Percentiles rank a stretch among this genome's conserved stretches.
Conservation (phyloP, 2,888 invertebrate genomes). For the Diarsia rubi region DNA sequence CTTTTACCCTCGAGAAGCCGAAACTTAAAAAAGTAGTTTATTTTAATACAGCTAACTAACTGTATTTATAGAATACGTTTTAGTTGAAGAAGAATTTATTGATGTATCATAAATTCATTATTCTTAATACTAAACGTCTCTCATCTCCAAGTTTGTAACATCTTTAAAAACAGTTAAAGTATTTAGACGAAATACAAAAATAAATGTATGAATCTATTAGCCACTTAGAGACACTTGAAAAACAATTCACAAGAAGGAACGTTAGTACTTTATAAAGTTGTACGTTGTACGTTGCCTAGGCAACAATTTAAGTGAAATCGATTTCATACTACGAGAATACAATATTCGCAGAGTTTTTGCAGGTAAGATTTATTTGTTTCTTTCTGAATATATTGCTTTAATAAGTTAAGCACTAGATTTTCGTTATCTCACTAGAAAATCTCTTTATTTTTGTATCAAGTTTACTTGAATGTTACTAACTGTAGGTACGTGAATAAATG, state of each 20-base stretch:
- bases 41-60: neutral
- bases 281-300: slow-evolving; percentile 63
- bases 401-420: slow-evolving; percentile 19
- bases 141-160: neutral
- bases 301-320: slow-evolving; percentile 66
- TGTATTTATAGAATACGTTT: neutral
- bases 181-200: neutral
- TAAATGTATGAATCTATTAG: slow-evolving; percentile 5
- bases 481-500: neutral
- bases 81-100: neutral
- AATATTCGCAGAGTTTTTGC: slow-evolving; percentile 44
- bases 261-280: slow-evolving; percentile 29
- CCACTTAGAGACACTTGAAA: slow-evolving; percentile 33
- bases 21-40: neutral
- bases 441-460: neutral
- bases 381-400: slow-evolving; percentile 14
- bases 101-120: neutral
- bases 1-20: neutral
- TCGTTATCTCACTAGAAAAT: slow-evolving; percentile 19
- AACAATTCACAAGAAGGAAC: slow-evolving; percentile 8
- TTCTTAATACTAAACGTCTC: too few species aligned
- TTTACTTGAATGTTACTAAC: neutral
- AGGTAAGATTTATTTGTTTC: slow-evolving; percentile 59
- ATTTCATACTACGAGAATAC: slow-evolving; percentile 45
- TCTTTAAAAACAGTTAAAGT: slow-evolving; percentile 2